A percentile compares a stretch with the other conserved stretches of the same genome.
phyloP scores from a whole-genome alignment of 2,888 invertebrate species.

The Metellina segmentata region DNA sequence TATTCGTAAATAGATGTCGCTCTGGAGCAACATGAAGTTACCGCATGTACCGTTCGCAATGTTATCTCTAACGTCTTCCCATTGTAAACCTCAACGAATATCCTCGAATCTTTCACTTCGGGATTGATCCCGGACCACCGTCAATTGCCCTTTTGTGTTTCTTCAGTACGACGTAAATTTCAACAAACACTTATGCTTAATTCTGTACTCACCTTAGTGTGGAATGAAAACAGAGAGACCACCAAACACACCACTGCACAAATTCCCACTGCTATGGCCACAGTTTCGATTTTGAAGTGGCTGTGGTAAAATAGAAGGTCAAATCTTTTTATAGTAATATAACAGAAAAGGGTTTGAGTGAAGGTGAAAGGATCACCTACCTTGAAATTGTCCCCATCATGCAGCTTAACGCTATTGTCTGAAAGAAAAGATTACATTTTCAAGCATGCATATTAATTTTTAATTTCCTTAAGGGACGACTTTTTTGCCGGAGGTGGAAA shows the following conservation, averaged over 20 bases:
- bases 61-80: too few relatives aligned
- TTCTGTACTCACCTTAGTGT: constrained; percentile 81
- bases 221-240: constrained; percentile 83
- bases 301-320: constrained; percentile 78
- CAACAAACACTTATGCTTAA: too few relatives aligned
- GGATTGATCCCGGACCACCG: too few relatives aligned
- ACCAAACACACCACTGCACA: constrained; percentile 83
- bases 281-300: constrained; percentile 82
- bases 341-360: not conserved
- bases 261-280: constrained; percentile 83
- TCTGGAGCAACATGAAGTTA: not conserved
- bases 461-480: too few relatives aligned
- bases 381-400: constrained; percentile 82
- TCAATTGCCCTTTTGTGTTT: too few relatives aligned
- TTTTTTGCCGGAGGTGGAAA: too few relatives aligned
- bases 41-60: not conserved
- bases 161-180: too few relatives aligned
- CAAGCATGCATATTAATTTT: too few relatives aligned
- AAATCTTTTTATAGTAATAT: not conserved
- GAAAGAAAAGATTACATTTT: constrained; percentile 73
- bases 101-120: too few relatives aligned
- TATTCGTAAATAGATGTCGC: not conserved
- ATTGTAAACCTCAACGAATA: too few relatives aligned
- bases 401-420: constrained; percentile 83
- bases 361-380: constrained; percentile 5